Conservation (phyloP, 2,888 invertebrate species). For the Ophraella communa region DNA sequence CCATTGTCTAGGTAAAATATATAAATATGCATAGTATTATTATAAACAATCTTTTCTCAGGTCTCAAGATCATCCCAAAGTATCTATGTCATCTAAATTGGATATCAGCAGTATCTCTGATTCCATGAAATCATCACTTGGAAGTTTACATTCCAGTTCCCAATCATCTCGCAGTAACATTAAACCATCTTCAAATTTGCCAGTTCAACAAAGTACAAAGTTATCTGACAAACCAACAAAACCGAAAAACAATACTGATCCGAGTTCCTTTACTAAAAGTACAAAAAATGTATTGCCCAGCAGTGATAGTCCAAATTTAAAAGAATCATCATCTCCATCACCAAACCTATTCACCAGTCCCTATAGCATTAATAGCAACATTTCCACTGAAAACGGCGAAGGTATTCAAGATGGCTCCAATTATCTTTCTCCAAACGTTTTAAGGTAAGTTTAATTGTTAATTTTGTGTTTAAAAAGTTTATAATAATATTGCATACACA, state of each 20-base stretch:
- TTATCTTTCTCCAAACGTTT: slow-evolving; percentile 61
- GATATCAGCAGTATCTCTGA: slow-evolving; percentile 6
- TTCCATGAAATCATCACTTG: slow-evolving; percentile 34
- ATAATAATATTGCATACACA: not conserved
- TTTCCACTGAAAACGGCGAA: slow-evolving; percentile 46
- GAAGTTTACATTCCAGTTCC: no score
- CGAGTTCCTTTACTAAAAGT: slow-evolving; percentile 44
- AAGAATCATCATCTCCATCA: slow-evolving; percentile 51
- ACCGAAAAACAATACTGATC: slow-evolving; percentile 41
- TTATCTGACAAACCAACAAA: slow-evolving; percentile 29
- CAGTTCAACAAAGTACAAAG: slow-evolving; percentile 54
- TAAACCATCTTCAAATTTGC: slow-evolving; percentile 48
- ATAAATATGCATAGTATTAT: not conserved
- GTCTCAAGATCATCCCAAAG: slow-evolving; percentile 38
- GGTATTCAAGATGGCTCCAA: slow-evolving; percentile 51
- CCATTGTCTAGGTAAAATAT: slow-evolving; percentile 29
- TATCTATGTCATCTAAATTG: slow-evolving; percentile 20
- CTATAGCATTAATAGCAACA: slow-evolving; percentile 56
- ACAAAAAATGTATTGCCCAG: slow-evolving; percentile 35
- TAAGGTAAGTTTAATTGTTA: slow-evolving; percentile 56
- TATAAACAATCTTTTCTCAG: no score
- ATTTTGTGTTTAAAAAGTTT: not conserved
- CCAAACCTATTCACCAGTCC: slow-evolving; percentile 59
- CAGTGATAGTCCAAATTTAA: slow-evolving; percentile 38
- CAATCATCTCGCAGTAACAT: slow-evolving; percentile 18